Percentiles rank a stretch among this genome's conserved stretches.
Conservation (phyloP, 2,888 invertebrate genomes). For the Mongoloraphidia duomilia region DNA sequence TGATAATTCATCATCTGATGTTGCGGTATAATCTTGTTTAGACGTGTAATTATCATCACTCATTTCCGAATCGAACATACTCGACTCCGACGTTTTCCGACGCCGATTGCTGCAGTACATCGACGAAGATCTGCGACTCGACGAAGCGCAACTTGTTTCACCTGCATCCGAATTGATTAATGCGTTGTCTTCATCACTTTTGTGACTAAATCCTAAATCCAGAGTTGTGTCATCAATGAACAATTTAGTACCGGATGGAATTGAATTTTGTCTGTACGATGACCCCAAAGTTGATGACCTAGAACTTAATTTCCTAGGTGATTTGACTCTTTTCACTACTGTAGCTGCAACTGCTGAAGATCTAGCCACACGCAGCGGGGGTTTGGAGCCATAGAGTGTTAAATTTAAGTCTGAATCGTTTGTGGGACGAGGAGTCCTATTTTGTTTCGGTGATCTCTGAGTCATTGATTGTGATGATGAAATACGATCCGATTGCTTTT, state of each 20-base stretch:
- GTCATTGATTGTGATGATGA: no score
- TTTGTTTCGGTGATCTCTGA: no score
- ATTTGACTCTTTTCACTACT: background rate
- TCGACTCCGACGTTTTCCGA: background rate
- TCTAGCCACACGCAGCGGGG: background rate
- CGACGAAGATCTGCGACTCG: background rate
- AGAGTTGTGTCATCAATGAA: constrained; percentile 2
- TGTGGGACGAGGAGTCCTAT: no score
- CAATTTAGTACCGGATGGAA: background rate
- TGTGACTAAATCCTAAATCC: constrained; percentile 1
- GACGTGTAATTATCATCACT: background rate
- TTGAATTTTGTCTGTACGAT: no score
- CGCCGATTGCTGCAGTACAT: background rate
- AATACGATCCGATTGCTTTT: no score
- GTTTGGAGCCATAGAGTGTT: background rate
- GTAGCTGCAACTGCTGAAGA: background rate
- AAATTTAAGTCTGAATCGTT: no score
- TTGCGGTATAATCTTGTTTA: constrained; percentile 9
- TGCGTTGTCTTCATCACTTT: background rate
- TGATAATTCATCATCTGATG: constrained; percentile 7
- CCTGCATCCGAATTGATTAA: background rate
- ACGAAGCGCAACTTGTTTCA: constrained; percentile 1
- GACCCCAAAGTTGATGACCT: no score
- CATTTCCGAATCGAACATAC: background rate
- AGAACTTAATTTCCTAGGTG: background rate